These are phyloP conservation scores for Eulacestoma nigropectus DNA, from an alignment of 2,113 vertebrate genomes.

Conservation along the genomic window DNA sequence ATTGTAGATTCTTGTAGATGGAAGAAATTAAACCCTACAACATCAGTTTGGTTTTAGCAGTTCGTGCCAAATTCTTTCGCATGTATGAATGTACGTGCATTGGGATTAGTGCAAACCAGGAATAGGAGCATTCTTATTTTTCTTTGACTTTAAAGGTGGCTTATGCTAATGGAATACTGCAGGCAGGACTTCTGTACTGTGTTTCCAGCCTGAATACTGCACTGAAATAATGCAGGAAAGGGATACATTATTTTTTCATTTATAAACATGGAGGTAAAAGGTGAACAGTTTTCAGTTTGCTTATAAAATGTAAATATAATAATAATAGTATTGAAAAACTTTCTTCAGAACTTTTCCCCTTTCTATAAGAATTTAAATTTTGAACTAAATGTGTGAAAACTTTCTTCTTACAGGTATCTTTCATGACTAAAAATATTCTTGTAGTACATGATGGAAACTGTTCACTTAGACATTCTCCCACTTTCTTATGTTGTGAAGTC, in stretches of 20 bases:
- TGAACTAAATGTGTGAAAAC: not conserved
- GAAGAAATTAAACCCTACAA: constrained; percentile 71
- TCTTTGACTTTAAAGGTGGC: not conserved
- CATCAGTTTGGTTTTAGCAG: constrained; percentile 39
- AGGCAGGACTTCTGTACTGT: not conserved
- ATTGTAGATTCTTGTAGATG: constrained; percentile 52
- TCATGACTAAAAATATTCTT: not conserved
- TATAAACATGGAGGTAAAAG: not conserved
- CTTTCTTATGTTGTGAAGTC: not conserved
- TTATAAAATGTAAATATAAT: not conserved
- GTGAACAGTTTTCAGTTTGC: not conserved
- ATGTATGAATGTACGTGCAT: not conserved
- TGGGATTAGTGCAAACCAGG: not conserved
- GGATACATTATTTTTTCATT: not conserved
- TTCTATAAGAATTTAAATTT: not conserved
- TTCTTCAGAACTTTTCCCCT: not conserved
- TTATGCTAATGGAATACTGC: not conserved
- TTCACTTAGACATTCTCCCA: not conserved
- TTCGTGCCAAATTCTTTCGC: constrained; percentile 35
- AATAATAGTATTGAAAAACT: not conserved
- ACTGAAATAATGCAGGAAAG: not conserved
- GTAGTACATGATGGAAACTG: not conserved
- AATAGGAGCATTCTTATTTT: not conserved
- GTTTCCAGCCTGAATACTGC: not conserved
- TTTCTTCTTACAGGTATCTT: not conserved